Conservation (phyloP, 2,797 vertebrate species). For the Orestias chungarensis region DNA sequence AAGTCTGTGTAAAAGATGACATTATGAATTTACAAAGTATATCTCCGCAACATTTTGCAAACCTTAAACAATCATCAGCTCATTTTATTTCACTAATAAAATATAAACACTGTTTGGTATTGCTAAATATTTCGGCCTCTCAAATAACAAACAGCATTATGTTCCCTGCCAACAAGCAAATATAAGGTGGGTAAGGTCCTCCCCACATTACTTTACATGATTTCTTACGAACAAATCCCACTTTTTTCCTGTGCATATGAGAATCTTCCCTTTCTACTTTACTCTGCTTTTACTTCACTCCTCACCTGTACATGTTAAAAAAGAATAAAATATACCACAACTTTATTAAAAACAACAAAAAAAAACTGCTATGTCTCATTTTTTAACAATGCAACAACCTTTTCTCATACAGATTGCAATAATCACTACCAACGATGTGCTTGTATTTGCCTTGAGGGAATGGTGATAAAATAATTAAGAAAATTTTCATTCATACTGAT, state of each 20-base stretch:
- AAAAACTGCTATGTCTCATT: background rate
- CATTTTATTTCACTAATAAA: conserved; percentile 2
- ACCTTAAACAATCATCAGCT: background rate
- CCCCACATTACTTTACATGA: background rate
- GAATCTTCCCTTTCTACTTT: no score
- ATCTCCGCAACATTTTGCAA: background rate
- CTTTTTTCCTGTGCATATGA: background rate
- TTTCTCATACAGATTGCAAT: background rate
- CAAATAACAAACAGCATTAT: conserved; percentile 8
- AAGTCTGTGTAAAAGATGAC: background rate
- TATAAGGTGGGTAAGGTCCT: background rate
- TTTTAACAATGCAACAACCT: no score
- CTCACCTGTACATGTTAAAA: background rate
- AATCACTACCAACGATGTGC: background rate
- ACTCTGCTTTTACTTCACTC: no score
- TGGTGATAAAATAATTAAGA: conserved; percentile 15
- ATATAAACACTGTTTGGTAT: conserved; percentile 1
- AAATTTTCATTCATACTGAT: conserved; percentile 8
- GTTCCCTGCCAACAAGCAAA: no score
- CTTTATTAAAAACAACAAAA: background rate
- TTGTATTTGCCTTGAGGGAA: background rate
- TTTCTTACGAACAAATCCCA: background rate
- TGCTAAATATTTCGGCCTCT: background rate
- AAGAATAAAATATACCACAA: background rate
- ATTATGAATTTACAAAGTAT: background rate